phyloP scores from a whole-genome alignment of 2,888 invertebrate species.

The Onthophagus sagittarius region DNA sequence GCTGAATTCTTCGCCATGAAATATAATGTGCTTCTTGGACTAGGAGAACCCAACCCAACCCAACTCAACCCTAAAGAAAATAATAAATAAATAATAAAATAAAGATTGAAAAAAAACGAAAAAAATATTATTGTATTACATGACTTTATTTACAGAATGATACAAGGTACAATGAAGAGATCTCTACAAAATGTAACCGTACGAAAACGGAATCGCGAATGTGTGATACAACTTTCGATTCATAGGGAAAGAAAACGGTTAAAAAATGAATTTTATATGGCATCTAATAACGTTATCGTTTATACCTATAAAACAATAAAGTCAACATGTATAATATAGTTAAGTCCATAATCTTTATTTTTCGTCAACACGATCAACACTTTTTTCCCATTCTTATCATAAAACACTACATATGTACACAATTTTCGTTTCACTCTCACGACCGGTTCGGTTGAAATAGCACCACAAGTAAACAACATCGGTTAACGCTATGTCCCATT shows the following conservation, averaged over 20 bases:
- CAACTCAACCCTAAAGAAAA: no score
- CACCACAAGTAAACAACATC: not conserved
- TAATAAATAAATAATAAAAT: no score
- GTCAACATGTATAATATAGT: not conserved
- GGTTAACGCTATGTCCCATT: not conserved
- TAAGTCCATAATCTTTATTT: not conserved
- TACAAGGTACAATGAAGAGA: conserved; percentile 6
- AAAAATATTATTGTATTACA: conserved; percentile 15
- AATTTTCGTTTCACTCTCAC: not conserved
- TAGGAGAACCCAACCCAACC: no score
- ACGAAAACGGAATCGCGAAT: not conserved
- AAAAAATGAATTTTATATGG: not conserved
- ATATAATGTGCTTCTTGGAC: no score
- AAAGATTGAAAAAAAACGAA: not conserved
- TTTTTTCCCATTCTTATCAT: no score
- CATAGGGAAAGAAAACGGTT: not conserved
- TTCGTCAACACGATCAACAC: not conserved
- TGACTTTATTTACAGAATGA: conserved; percentile 25
- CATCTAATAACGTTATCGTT: not conserved
- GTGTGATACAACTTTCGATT: not conserved
- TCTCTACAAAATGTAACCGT: not conserved
- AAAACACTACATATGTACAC: not conserved
- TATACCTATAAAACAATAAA: not conserved
- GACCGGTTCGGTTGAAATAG: not conserved
- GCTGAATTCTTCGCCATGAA: no score